Conservation (phyloP, 2,797 vertebrate genomes). For the Enteromius viviparus region DNA sequence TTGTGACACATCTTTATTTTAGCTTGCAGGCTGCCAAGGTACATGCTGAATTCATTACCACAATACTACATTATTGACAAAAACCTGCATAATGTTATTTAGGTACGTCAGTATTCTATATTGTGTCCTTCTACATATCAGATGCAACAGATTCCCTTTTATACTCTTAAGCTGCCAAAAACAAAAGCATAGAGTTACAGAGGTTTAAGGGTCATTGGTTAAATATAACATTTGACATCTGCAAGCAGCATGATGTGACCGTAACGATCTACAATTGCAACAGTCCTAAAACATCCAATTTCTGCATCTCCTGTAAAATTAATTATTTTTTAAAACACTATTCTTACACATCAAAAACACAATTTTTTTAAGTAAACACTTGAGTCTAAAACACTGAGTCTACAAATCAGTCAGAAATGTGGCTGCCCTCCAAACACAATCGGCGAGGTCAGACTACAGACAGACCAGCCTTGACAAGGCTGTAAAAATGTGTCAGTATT, state of each 20-base stretch:
- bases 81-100: background rate
- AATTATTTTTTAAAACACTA: background rate
- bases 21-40: background rate
- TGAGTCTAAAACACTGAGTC: background rate
- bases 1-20: background rate
- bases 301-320: background rate
- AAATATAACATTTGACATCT: background rate
- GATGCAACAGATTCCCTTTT: background rate
- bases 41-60: slow-evolving; percentile 1
- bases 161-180: background rate
- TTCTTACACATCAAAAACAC: background rate
- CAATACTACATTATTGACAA: background rate
- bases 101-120: background rate
- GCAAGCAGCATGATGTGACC: background rate
- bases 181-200: background rate
- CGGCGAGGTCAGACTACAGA: background rate
- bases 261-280: background rate
- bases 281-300: background rate
- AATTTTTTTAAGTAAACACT: background rate
- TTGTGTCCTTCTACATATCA: background rate
- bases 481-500: slow-evolving; percentile 3
- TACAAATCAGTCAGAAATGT: background rate
- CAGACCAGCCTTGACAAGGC: background rate
- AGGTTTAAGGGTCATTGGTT: background rate
- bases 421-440: background rate